These are phyloP conservation scores for Sepioteuthis lessoniana DNA, from an alignment of 2,888 invertebrate species.

Conservation along the genomic window DNA sequence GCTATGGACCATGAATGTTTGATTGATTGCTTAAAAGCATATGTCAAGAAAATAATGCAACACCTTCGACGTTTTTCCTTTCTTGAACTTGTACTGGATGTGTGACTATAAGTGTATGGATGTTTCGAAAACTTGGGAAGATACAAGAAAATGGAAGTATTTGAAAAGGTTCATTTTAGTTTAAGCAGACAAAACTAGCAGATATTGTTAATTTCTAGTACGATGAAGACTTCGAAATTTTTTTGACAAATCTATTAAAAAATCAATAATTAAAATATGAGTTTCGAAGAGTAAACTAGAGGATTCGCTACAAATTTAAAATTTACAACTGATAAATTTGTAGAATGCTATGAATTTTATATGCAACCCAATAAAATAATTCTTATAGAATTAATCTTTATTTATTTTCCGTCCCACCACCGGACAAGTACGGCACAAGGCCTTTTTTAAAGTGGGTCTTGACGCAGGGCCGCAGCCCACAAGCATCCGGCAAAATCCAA, in stretches of 20 bases:
- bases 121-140: not conserved
- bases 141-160: not conserved
- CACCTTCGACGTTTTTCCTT: not conserved
- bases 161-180: not conserved
- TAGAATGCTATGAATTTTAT: too few species aligned
- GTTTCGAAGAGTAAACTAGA: too few species aligned
- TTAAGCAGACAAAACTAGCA: not conserved
- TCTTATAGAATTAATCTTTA: too few species aligned
- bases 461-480: too few species aligned
- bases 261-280: too few species aligned
- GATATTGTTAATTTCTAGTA: not conserved
- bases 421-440: too few species aligned
- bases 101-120: not conserved
- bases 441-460: too few species aligned
- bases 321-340: too few species aligned
- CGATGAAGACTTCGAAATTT: not conserved
- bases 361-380: too few species aligned
- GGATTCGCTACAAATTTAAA: too few species aligned
- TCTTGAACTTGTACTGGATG: not conserved
- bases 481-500: too few species aligned
- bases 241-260: not conserved
- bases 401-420: too few species aligned
- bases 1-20: conserved; percentile 1
- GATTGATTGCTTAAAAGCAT: conserved; percentile 20
- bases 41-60: conserved; percentile 33